Base-by-base conservation (phyloP, 1,140 invertebrate species). In the Choristoneura fumiferana region DNA sequence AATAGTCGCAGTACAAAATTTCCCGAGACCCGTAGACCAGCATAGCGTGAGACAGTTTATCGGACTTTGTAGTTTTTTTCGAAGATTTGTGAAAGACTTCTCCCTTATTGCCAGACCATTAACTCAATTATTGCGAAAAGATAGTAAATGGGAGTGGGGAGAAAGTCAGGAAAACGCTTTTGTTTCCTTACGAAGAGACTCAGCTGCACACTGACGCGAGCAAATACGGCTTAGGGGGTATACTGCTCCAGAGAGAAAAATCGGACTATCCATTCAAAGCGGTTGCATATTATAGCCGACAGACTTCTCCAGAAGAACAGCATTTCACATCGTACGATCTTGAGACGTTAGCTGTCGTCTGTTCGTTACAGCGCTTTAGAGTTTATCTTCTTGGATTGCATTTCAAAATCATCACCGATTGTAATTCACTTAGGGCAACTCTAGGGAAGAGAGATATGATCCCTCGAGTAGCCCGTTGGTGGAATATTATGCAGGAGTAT, bases 361-460 rank as follows among this genome's bases (percentile, higher is more conserved):
- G 55, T 12, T 54, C 64, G 1, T 22, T 81, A n/a, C 65, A 67
- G 17, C 60, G 60, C 29, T 81, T 81, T 61, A 17, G 67, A 9
- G 39, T 65, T 0, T 78, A 80, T 45, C 52, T 78, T 1, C 40
- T 65, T 12, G 68, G 68, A 8, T 22, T 64, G 0, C 14, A 52
- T 10, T 75, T 76, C 38, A 77, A 40, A 17, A 62, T 78, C 4
- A 54, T 79, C 3, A 80, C 71, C 0, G 77, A 79, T 49, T 81
- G 75, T 38, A 64, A 59, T 13, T 70, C 72, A 0, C 54, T 84
- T 0, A 49, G 68, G 12, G 53, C 63, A 17, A 62, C 60, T 5
- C 22, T 74, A 29, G 10, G 33, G 9, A 71, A 64, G 15, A 67
- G 69, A 40, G 65, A 79, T 53, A 54, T 79, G 12, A 39, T 66